A percentile compares a stretch with the other conserved stretches of the same genome.
phyloP scores from a whole-genome alignment of 2,797 vertebrate genomes.

The Xenentodon cancila region DNA sequence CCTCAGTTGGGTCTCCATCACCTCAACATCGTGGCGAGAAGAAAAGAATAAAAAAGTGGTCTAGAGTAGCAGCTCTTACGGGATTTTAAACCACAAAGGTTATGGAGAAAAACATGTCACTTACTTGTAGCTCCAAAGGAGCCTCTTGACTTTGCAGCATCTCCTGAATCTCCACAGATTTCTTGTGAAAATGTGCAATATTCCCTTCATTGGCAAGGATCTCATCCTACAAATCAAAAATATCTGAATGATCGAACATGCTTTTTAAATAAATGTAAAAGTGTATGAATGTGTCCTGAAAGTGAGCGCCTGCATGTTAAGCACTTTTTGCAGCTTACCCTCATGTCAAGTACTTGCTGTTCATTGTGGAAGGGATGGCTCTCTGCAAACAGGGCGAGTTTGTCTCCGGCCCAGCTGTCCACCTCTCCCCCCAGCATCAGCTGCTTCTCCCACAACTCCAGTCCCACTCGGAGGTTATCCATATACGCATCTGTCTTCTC shows the following conservation, averaged over 20 bases:
- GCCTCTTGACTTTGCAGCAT: slow-evolving; percentile 89
- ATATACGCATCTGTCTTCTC: slow-evolving; percentile 90
- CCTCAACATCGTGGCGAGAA: slow-evolving; percentile 48
- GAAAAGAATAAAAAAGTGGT: background rate
- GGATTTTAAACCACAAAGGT: background rate
- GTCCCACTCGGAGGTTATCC: slow-evolving; percentile 88
- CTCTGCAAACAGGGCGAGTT: slow-evolving; percentile 79
- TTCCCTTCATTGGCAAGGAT: slow-evolving; percentile 85
- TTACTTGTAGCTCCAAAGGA: slow-evolving; percentile 93
- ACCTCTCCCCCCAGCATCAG: slow-evolving; percentile 83
- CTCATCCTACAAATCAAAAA: slow-evolving; percentile 80
- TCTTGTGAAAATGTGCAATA: slow-evolving; percentile 86
- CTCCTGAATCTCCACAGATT: slow-evolving; percentile 87
- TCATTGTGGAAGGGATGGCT: slow-evolving; percentile 80
- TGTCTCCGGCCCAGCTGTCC: slow-evolving; percentile 83
- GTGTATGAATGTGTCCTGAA: background rate
- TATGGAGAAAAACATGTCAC: background rate
- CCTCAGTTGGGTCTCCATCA: slow-evolving; percentile 81
- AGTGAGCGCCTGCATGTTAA: background rate
- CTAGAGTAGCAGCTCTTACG: background rate
- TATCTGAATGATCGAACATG: background rate
- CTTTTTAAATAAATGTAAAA: too few species aligned
- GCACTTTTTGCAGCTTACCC: slow-evolving; percentile 69
- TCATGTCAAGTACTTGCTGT: slow-evolving; percentile 81
- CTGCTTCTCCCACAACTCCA: slow-evolving; percentile 94